phyloP scores from a whole-genome alignment of 2,113 vertebrate genomes.

The Lagopus muta region DNA sequence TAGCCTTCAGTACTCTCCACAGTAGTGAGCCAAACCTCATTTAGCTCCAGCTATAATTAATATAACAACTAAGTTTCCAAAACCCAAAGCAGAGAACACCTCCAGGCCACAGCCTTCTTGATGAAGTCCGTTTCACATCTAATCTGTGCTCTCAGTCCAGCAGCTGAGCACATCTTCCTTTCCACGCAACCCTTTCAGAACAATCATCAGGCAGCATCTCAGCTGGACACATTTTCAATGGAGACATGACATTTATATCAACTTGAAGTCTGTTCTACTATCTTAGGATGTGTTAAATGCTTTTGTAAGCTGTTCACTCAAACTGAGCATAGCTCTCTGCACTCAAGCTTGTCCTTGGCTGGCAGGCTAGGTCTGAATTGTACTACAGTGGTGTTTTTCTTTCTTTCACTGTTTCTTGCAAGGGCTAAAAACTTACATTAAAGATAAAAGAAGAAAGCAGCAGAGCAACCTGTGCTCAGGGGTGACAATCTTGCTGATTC shows the following conservation, averaged over 20 bases:
- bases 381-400: background rate
- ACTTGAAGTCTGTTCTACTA: background rate
- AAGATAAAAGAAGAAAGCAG: background rate
- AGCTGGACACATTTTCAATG: background rate
- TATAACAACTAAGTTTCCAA: conserved; percentile 36
- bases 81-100: conserved; percentile 28
- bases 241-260: background rate
- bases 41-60: conserved; percentile 39
- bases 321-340: background rate
- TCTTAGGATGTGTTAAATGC: background rate
- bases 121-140: background rate
- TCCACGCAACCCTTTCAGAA: background rate
- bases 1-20: conserved; percentile 13
- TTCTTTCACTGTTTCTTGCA: background rate
- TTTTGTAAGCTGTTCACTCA: background rate
- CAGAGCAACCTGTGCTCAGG: background rate
- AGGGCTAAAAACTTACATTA: conserved; percentile 4
- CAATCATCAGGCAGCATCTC: background rate
- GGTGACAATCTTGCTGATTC: background rate
- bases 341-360: background rate
- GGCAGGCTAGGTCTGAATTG: background rate
- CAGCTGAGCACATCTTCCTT: background rate
- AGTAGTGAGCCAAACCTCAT: conserved; percentile 11
- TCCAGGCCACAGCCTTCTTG: conserved; percentile 23
- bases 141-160: background rate